These are phyloP conservation scores for Alouatta palliata DNA, from an alignment of 2,113 vertebrate species.

Conservation along the genomic window DNA sequence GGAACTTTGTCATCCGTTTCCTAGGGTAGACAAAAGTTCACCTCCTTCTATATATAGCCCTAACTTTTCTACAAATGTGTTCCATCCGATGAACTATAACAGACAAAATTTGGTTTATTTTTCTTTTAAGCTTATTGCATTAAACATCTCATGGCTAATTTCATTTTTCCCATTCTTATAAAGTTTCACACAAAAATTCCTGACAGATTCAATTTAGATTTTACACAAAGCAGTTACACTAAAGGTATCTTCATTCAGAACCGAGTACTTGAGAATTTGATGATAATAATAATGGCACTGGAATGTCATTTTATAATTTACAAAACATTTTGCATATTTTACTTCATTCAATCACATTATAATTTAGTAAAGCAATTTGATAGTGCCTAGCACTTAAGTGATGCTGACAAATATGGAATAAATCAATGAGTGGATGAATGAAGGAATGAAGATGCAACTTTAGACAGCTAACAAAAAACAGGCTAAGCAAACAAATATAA, in stretches of 20 bases:
- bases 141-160: slow-evolving; percentile 34
- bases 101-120: slow-evolving; percentile 20
- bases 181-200: slow-evolving; percentile 55
- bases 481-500: slow-evolving; percentile 18
- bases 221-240: neutral
- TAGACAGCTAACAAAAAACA: neutral
- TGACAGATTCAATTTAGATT: slow-evolving; percentile 6
- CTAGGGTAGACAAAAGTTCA: neutral
- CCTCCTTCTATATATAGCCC: neutral
- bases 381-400: neutral
- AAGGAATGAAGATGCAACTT: neutral
- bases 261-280: slow-evolving; percentile 39
- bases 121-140: slow-evolving; percentile 35
- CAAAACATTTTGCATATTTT: slow-evolving; percentile 47
- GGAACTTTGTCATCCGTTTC: neutral
- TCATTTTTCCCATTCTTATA: slow-evolving; percentile 43
- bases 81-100: neutral
- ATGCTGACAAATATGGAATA: slow-evolving; percentile 16
- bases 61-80: neutral
- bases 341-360: neutral
- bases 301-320: slow-evolving; percentile 52
- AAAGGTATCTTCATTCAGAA: slow-evolving; percentile 38
- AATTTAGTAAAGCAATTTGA: slow-evolving; percentile 47
- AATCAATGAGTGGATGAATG: neutral
- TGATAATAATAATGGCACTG: slow-evolving; percentile 43